Evolutionary conservation across 2,113 vertebrate genomes (phyloP), one percentile per base, ranked within the genome.

Genomic region (Plestiodon gilberti): DNA sequence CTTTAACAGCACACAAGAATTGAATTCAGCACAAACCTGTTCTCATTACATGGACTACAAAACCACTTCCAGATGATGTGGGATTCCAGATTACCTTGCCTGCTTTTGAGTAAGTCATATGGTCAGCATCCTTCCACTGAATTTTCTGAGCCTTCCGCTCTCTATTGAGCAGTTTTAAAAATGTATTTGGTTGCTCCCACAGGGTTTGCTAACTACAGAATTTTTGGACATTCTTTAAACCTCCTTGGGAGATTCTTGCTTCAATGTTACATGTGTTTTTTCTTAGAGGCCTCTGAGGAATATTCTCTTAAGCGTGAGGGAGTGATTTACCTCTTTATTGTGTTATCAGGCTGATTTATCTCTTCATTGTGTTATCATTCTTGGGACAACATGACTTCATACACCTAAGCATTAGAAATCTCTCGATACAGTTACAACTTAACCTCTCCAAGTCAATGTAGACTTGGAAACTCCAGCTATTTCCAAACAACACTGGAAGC

Each of bases 291-390:
- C 65, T 91, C 73, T 83, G 33, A 87, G 85, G 85, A 81, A 93
- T 92, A 83, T 64, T n/a, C 64, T 30, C 22, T 5, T 83, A 38
- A 73, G 23, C 87, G 43, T 86, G 30, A 73, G 38, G 77, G 76
- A 86, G 65, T 86, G 67, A 73, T 83, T 83, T 83, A 83, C 69
- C 55, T 61, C 69, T 86, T 86, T 62, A 86, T 80, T 86, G 59
- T 52, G 89, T 67, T 91, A 86, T 73, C 85, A 87, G 86, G 71
- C 38, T 89, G 90, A 89, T 94, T 94, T 94, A 84, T 92, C 89
- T 90, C 84, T 90, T 90, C 64, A 85, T 52, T 0, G 0, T 85
- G 88, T 91, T 94, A 89, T 82, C 92, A 83, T 84, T 90, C 90
- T 92, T 67, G 84, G 83, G 71, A 90, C 84, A 89, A 52, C 82